phyloP scores from a whole-genome alignment of 2,888 invertebrate species.

The Palloptera scutellata region DNA sequence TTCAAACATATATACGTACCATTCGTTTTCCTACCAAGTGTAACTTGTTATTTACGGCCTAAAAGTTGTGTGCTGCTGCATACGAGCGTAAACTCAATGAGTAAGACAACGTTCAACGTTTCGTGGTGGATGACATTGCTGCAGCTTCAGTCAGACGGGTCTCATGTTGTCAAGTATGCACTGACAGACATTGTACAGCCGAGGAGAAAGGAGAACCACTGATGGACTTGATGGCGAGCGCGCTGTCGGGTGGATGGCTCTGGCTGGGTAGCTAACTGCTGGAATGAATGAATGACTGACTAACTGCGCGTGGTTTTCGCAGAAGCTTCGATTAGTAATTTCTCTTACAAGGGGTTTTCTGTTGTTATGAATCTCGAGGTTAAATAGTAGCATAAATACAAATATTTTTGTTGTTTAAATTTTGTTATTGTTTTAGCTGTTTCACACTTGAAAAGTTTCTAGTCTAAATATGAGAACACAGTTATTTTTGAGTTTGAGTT shows the following conservation, averaged over 20 bases:
- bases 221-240: not conserved
- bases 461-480: no score
- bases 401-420: no score
- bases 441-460: constrained; percentile 8
- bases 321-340: constrained; percentile 32
- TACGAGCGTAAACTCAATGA: constrained; percentile 11
- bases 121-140: constrained; percentile 15
- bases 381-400: constrained; percentile 6
- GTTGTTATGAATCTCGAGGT: not conserved
- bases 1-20: no score
- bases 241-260: not conserved
- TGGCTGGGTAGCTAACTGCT: no score
- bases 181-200: not conserved
- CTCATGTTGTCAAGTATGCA: not conserved
- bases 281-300: not conserved
- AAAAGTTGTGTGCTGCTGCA: constrained; percentile 8
- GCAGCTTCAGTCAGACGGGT: not conserved
- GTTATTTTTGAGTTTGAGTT: no score
- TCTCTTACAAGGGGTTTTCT: constrained; percentile 9
- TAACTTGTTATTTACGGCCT: constrained; percentile 8
- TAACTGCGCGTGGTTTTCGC: constrained; percentile 17
- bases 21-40: no score
- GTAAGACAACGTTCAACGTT: constrained; percentile 14
- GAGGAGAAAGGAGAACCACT: not conserved
- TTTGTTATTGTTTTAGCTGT: not conserved